These are phyloP conservation scores for Chirona hameri DNA, from an alignment of 2,888 invertebrate genomes.

Conservation along the genomic window DNA sequence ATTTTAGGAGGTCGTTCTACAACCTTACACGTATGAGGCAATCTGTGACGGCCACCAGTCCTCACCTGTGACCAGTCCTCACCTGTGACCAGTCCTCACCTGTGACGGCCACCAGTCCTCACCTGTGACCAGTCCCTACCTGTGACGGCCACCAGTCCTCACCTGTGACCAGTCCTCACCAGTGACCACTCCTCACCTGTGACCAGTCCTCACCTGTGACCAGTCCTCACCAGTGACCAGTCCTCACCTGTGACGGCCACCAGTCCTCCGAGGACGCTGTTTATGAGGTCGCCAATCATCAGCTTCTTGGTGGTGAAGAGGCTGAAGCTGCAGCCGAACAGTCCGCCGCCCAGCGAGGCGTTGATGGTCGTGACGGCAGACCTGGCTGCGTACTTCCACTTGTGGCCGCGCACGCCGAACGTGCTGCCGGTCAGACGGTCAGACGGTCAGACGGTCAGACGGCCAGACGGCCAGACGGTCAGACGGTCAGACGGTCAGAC, in stretches of 20 bases:
- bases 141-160: conserved; percentile 81
- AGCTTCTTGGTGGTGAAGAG: conserved; percentile 44
- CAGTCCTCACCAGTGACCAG: too few relatives aligned
- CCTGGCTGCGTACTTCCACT: conserved; percentile 87
- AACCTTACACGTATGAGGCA: too few relatives aligned
- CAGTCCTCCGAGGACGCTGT: conserved; percentile 79
- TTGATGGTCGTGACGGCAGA: conserved; percentile 88
- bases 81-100: too few relatives aligned
- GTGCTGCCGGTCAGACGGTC: conserved; percentile 45
- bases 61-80: conserved; percentile 44
- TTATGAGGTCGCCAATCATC: conserved; percentile 74
- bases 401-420: conserved; percentile 67
- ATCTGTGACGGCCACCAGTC: too few relatives aligned
- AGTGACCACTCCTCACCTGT: too few relatives aligned
- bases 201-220: too few relatives aligned
- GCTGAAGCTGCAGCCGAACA: conserved; percentile 53
- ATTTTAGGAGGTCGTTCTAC: too few relatives aligned
- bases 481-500: too few relatives aligned
- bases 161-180: too few relatives aligned
- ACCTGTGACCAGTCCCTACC: conserved; percentile 49
- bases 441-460: too few relatives aligned
- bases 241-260: conserved; percentile 74
- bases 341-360: conserved; percentile 84
- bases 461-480: too few relatives aligned
- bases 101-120: too few relatives aligned